phyloP scores from a whole-genome alignment of 2,797 vertebrate species.

The Taeniopygia guttata region DNA sequence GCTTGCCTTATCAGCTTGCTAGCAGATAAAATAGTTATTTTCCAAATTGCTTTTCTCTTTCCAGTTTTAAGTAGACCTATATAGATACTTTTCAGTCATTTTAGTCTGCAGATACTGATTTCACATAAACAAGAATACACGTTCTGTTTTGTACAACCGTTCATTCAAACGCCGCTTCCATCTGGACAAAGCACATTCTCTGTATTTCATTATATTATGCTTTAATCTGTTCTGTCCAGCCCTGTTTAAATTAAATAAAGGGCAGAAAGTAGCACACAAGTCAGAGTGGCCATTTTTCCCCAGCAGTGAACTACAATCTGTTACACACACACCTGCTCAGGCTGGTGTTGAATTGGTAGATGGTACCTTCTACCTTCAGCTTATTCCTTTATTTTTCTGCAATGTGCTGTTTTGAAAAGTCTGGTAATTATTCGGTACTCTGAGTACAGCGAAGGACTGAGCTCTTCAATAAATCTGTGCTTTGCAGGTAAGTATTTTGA shows the following conservation, averaged over 20 bases:
- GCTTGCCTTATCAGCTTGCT: constrained; percentile 52
- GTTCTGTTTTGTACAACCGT: not conserved
- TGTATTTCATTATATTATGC: not conserved
- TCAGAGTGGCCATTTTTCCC: not conserved
- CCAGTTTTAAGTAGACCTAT: constrained; percentile 5
- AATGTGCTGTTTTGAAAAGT: not conserved
- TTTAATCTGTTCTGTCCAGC: not conserved
- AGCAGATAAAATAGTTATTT: constrained; percentile 62
- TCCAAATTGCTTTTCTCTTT: constrained; percentile 60
- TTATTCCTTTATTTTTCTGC: not conserved
- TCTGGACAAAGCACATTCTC: not conserved
- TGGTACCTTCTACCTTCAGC: not conserved
- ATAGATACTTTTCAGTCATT: constrained; percentile 11
- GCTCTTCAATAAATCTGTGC: not conserved
- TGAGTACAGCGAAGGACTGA: not conserved
- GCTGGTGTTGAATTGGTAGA: not conserved
- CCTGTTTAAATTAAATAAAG: not conserved
- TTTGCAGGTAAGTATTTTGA: not conserved
- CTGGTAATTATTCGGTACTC: not conserved
- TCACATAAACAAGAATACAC: constrained; percentile 3
- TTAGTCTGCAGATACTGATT: not conserved
- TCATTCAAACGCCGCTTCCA: not conserved
- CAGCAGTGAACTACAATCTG: not conserved
- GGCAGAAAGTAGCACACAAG: not conserved
- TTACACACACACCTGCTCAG: not conserved